Base-by-base conservation (phyloP, 2,888 invertebrate species). In the Lysandra bellargus region DNA sequence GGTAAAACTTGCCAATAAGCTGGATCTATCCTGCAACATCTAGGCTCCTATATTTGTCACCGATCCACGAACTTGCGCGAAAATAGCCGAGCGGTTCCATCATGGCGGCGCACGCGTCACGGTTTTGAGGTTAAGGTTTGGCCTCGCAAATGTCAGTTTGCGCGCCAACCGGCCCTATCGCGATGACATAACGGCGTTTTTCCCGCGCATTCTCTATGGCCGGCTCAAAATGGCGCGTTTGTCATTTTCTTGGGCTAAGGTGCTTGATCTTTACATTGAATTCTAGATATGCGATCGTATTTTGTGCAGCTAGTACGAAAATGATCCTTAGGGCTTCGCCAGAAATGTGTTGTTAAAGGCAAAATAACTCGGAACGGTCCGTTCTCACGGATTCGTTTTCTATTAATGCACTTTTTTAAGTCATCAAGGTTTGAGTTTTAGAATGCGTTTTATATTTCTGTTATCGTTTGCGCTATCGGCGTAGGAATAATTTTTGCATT, bases 51-150 rank as follows among this genome's bases (percentile, higher is more conserved):
- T 85, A 86, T 84, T 88, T 87, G 91, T 81, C 81, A 78, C 76
- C 80, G 83, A 82, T 78, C 80, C 69, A 87, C 91, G 91, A 91
- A 85, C 84, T 81, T 79, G 81, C 81, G 87, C 92, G 92, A 93
- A 85, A 83, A 84, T 81, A 84, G 82, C 88, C 92, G 92, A 92
- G 87, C 83, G 82, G 78, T 81, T 80, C 89, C 87, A 93, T 92
- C 84, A 92, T 93, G 92, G 92, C 92, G 89, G 85, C 88, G 84
- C 81, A 82, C 81, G 84, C 91, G 90, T 92, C 93, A 92, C 89
- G 91, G 91, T 93, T 94, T 94, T 92, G 92, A 94, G 94, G 94
- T 94, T 92, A 94, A 94, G 94, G 94, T 93, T 93, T 93, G 92
- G 91, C 92, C 93, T 94, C 93, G 76, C 87, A 74, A 81, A 49